Percentiles rank a stretch among this genome's conserved stretches.
These are phyloP conservation scores for Puffinus mauretanicus DNA, from an alignment of 2,113 vertebrate species.

Conservation along the genomic window DNA sequence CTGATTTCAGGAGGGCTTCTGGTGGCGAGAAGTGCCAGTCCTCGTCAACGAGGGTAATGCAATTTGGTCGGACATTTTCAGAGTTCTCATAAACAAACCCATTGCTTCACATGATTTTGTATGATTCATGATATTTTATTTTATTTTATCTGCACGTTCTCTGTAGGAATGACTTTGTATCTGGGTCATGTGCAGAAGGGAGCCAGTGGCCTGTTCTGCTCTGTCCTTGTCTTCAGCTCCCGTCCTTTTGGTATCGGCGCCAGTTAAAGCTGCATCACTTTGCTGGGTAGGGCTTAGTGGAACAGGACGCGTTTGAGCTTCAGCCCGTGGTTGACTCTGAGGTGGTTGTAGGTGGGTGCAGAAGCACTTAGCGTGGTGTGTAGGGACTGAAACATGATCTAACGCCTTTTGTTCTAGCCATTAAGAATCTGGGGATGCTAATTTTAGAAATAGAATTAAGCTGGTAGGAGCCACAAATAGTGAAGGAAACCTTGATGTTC, in stretches of 20 bases:
- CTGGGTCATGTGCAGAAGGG: neutral
- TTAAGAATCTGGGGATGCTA: neutral
- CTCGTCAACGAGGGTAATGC: accelerated
- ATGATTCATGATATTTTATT: neutral
- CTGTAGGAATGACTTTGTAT: neutral
- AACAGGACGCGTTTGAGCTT: neutral
- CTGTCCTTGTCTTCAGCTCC: neutral
- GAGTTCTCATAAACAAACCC: neutral
- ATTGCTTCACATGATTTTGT: neutral
- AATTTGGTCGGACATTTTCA: neutral
- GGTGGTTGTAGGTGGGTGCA: neutral
- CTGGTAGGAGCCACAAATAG: neutral
- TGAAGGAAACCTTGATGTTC: neutral
- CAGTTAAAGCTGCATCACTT: neutral
- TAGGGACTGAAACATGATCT: neutral
- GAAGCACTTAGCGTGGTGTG: neutral
- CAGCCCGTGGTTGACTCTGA: neutral
- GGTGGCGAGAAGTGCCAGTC: neutral
- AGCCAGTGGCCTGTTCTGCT: neutral
- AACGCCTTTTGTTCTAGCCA: neutral
- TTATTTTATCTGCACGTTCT: neutral
- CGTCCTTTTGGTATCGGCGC: neutral
- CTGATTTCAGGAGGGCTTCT: neutral
- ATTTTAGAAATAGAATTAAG: slow-evolving; percentile 5
- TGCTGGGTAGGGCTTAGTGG: neutral